A percentile compares a stretch with the other conserved stretches of the same genome.
phyloP scores from a whole-genome alignment of 1,140 invertebrate species.

The Megalonaias nervosa region DNA sequence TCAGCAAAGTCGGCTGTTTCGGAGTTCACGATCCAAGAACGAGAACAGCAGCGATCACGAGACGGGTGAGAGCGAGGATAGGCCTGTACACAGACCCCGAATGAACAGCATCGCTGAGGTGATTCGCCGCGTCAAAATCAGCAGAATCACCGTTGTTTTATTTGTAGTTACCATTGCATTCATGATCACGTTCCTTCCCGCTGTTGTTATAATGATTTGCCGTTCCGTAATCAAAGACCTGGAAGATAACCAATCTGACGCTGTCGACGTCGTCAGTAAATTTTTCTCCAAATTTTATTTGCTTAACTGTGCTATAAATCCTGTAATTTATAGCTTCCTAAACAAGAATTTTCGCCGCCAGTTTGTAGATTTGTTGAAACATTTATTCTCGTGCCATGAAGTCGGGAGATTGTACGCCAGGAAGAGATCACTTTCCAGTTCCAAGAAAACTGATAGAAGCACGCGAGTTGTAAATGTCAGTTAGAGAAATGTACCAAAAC shows the following conservation, averaged over 20 bases:
- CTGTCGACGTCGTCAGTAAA: conserved; percentile 26
- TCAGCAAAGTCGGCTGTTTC: neutral
- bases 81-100: neutral
- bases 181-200: conserved; percentile 36
- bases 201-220: conserved; percentile 24
- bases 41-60: neutral
- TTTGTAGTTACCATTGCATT: conserved; percentile 34
- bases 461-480: too few species aligned
- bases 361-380: too few species aligned
- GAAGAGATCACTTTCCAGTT: too few species aligned
- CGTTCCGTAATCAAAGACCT: conserved; percentile 16
- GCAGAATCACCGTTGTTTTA: conserved; percentile 36
- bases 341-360: conserved; percentile 29
- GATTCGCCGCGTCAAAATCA: conserved; percentile 13
- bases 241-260: conserved; percentile 6
- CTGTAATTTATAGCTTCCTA: conserved; percentile 42
- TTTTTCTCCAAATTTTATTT: conserved; percentile 38
- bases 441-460: too few species aligned
- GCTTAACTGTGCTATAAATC: conserved; percentile 42
- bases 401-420: too few species aligned
- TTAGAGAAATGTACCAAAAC: too few species aligned
- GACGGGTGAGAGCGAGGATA: neutral
- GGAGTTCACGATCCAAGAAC: neutral
- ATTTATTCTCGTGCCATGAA: too few species aligned
- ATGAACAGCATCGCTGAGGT: neutral